Conservation (phyloP, 2,888 invertebrate genomes). For the Drosophila eohydei region DNA sequence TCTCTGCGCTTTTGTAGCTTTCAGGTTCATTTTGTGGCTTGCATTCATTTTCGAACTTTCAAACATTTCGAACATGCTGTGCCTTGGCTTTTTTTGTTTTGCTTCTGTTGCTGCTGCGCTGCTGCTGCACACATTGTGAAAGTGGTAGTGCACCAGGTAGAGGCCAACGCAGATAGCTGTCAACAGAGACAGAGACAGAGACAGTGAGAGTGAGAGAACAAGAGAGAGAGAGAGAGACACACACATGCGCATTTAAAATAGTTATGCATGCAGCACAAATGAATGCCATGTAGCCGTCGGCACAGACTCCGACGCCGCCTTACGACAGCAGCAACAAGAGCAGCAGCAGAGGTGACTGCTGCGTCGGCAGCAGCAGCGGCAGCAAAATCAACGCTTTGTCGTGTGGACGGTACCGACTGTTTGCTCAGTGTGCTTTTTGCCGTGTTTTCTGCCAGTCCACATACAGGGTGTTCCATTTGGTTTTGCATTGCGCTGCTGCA, state of each 20-base stretch:
- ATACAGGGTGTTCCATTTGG: constrained; percentile 47
- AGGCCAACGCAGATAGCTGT: constrained; percentile 47
- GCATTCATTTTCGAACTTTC: constrained; percentile 74
- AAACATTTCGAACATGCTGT: constrained; percentile 66
- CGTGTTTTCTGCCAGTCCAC: constrained; percentile 45
- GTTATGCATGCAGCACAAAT: constrained; percentile 77
- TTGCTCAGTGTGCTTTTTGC: constrained; percentile 70
- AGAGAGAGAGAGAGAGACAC: constrained; percentile 23
- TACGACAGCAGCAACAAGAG: constrained; percentile 45
- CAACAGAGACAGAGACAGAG: constrained; percentile 22
- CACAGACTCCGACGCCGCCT: constrained; percentile 73
- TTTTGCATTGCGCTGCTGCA: not conserved
- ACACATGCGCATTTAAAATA: constrained; percentile 55
- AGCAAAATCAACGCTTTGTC: constrained; percentile 66
- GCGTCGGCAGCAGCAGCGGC: constrained; percentile 39
- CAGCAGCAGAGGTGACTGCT: constrained; percentile 19
- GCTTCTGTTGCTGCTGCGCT: constrained; percentile 30
- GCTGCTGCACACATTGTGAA: constrained; percentile 57
- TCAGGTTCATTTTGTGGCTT: constrained; percentile 69
- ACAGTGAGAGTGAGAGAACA: constrained; percentile 21
- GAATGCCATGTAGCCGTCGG: constrained; percentile 73
- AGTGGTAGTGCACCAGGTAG: constrained; percentile 76
- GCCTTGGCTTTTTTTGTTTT: constrained; percentile 31
- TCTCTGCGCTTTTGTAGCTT: constrained; percentile 55
- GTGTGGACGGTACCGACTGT: constrained; percentile 55